Evolutionary conservation across 92 coral and sea anemone species (phyloP).

Genomic region (Montipora capitata): DNA sequence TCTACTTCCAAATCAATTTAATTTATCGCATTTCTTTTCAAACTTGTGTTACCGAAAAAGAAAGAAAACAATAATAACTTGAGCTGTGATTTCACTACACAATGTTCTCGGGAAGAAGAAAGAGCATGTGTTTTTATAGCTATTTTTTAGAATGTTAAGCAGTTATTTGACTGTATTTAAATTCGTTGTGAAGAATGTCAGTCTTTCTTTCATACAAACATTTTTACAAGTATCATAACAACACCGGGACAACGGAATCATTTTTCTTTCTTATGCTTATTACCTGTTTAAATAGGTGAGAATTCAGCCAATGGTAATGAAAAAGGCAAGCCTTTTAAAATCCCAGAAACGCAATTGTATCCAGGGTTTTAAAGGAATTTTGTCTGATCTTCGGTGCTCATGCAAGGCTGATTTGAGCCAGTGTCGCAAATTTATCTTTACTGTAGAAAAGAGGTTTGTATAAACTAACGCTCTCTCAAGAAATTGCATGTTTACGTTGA

Average conservation of each 20-base stretch:
- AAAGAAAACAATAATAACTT: too few species aligned
- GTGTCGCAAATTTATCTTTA: too few species aligned
- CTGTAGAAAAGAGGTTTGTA: not conserved
- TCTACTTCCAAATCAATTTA: too few species aligned
- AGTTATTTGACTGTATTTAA: not conserved
- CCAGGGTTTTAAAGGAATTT: not conserved
- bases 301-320: not conserved
- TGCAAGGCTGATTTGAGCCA: too few species aligned
- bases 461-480: too few species aligned
- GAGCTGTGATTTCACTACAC: too few species aligned
- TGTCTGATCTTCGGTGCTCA: not conserved
- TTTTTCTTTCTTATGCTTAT: constrained; percentile 28
- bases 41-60: too few species aligned
- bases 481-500: not conserved
- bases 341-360: not conserved
- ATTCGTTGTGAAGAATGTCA: not conserved
- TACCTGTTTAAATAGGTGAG: constrained; percentile 8
- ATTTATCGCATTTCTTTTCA: too few species aligned
- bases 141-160: not conserved
- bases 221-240: not conserved
- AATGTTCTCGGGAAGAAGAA: too few species aligned
- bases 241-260: constrained; percentile 6
- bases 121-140: not conserved
- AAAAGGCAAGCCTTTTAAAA: constrained; percentile 20
- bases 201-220: constrained; percentile 1